Evolutionary conservation across 2,888 invertebrate species (phyloP).

Genomic region (Serripes groenlandicus): DNA sequence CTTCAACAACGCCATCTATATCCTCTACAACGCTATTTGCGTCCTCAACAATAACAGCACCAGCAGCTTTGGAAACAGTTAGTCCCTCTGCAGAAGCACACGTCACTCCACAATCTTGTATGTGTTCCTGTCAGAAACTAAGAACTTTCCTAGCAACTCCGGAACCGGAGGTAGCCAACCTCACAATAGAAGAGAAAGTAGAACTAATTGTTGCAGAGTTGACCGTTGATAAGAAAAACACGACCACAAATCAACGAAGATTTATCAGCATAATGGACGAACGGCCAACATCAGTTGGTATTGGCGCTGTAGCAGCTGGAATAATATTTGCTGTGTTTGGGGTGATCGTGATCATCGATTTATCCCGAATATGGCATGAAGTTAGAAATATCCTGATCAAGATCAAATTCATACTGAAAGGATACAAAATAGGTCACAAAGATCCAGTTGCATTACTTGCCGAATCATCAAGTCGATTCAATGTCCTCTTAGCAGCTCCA

Average conservation of each 20-base stretch:
- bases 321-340: constrained; percentile 46
- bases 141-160: constrained; percentile 40
- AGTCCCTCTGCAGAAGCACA: not conserved
- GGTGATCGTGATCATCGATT: constrained; percentile 45
- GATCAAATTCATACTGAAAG: constrained; percentile 1
- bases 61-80: not conserved
- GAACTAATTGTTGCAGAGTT: constrained; percentile 48
- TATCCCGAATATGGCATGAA: constrained; percentile 39
- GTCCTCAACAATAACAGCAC: not conserved
- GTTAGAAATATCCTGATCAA: constrained; percentile 8
- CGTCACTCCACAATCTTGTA: constrained; percentile 17
- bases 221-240: constrained; percentile 51
- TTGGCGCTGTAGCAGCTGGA: constrained; percentile 43
- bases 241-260: constrained; percentile 28
- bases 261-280: constrained; percentile 48
- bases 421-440: constrained; percentile 3
- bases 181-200: constrained; percentile 53
- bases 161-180: constrained; percentile 33
- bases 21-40: not conserved
- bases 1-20: not conserved
- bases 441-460: too few species aligned
- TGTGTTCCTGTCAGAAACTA: constrained; percentile 35
- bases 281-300: constrained; percentile 39
- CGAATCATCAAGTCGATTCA: not conserved
- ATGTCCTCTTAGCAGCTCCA: not conserved